Base-by-base conservation (phyloP, 30 jellyfish, hydroid and myxozoan species). In the Sanderia malayensis region DNA sequence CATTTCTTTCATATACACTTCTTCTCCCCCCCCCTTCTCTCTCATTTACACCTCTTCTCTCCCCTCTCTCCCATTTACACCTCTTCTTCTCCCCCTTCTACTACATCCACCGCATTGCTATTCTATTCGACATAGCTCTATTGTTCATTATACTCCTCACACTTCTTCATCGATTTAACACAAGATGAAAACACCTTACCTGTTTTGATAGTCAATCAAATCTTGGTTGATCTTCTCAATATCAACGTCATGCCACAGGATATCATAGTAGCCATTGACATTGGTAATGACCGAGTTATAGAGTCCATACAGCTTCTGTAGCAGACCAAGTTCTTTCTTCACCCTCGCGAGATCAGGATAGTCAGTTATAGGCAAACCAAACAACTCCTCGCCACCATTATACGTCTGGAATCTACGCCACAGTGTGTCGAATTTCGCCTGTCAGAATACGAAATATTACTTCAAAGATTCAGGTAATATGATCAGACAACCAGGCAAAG, bases 371-470 rank as follows among this genome's bases (percentile, higher is more conserved):
- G 98, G 94, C 76, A 92, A 44, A 34, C 98, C 98, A 84, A 92
- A 92, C 74, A 92, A 60, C 31, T 92, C 98, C 73, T 92, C 98
- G n/a, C 98, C 98, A 19, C 98, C 98, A 57, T 84, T 68, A 72
- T 92, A 92, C 7, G 98, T 92, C 64, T 92, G 96, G 31, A 33
- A 84, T 27, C 84, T 89, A 3, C 98, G 85, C 95, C 95, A 92
- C 32, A 92, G 69, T 9, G 92, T 96, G 70, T 84, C 96, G 78
- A 92, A 92, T 63, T 94, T 89, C 33, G 96, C 62, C 98, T 92
- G 29, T 15, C 49, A 32, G 9, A 15, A 45, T 0, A 22, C 27
- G 30, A 29, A n/a, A n/a, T n/a, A n/a, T n/a, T n/a, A n/a, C n/a
- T n/a, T n/a, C n/a, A n/a, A n/a, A n/a, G n/a, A n/a, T n/a, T n/a